A percentile compares a stretch with the other conserved stretches of the same genome.
Conservation (phyloP, 2,888 invertebrate species). For the Xylota sylvarum region DNA sequence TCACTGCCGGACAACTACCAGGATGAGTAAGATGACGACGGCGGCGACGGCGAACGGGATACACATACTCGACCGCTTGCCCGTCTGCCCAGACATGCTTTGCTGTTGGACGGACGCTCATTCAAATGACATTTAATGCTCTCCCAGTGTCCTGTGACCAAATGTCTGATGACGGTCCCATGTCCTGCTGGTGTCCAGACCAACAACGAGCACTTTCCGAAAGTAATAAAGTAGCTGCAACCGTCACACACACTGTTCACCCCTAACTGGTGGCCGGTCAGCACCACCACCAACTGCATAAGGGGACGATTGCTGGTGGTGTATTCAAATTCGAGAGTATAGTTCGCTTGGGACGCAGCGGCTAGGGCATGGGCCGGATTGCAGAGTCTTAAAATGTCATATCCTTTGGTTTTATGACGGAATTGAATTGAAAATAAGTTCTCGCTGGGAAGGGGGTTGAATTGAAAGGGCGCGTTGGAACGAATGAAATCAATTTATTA, state of each 20-base stretch:
- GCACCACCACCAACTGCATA: conserved; percentile 12
- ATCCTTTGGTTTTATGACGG: conserved; percentile 76
- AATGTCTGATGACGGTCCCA: conserved; percentile 71
- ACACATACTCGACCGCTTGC: conserved; percentile 22
- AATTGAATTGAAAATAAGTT: conserved; percentile 76
- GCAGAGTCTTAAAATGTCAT: conserved; percentile 74
- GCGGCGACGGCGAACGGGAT: conserved; percentile 16
- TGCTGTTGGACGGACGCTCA: conserved; percentile 49
- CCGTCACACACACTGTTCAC: conserved; percentile 45
- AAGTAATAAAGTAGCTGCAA: conserved; percentile 76
- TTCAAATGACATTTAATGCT: conserved; percentile 76
- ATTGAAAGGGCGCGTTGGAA: conserved; percentile 55
- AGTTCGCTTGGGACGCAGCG: conserved; percentile 1
- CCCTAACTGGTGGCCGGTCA: conserved; percentile 3
- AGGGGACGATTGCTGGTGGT: conserved; percentile 47
- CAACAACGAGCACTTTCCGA: conserved; percentile 69
- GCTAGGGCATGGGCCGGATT: conserved; percentile 30
- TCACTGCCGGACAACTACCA: conserved; percentile 25
- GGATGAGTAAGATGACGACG: conserved; percentile 20
- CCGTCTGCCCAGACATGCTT: conserved; percentile 37
- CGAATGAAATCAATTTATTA: conserved; percentile 74
- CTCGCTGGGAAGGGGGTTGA: background rate
- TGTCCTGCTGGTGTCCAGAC: conserved; percentile 63
- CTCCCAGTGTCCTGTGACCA: conserved; percentile 72
- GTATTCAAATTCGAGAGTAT: conserved; percentile 65